Conservation (phyloP, 2,797 vertebrate genomes). For the Scarus forsteni region DNA sequence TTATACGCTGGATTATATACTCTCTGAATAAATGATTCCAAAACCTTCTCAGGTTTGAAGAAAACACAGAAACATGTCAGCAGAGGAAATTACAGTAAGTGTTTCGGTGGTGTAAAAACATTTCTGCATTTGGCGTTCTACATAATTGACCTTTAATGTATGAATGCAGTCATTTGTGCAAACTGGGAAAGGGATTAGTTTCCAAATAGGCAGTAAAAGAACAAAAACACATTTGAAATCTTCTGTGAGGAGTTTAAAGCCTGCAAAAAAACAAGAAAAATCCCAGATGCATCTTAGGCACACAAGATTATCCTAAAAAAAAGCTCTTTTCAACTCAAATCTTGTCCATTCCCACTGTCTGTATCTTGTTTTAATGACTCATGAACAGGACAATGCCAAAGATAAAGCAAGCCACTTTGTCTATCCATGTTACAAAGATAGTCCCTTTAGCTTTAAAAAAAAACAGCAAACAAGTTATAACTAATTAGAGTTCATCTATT, state of each 20-base stretch:
- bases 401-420: too few species aligned
- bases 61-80: too few species aligned
- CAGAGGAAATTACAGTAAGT: constrained; percentile 1
- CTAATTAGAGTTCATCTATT: too few species aligned
- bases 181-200: constrained; percentile 1
- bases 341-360: too few species aligned
- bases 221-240: neutral
- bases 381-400: too few species aligned
- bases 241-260: neutral
- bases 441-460: too few species aligned
- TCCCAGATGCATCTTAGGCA: too few species aligned
- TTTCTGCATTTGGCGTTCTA: constrained; percentile 1
- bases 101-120: constrained; percentile 12
- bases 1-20: neutral
- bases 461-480: too few species aligned
- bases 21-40: constrained; percentile 16
- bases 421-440: too few species aligned
- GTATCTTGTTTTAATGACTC: too few species aligned
- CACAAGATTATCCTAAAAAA: too few species aligned
- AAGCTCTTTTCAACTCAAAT: too few species aligned
- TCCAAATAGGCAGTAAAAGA: neutral
- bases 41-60: constrained; percentile 2
- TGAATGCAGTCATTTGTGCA: neutral
- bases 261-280: neutral
- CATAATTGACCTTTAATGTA: constrained; percentile 9